Evolutionary conservation across 2,113 vertebrate genomes (phyloP), one percentile per base, ranked within the genome.

Genomic region (Psilopogon haemacephalus): DNA sequence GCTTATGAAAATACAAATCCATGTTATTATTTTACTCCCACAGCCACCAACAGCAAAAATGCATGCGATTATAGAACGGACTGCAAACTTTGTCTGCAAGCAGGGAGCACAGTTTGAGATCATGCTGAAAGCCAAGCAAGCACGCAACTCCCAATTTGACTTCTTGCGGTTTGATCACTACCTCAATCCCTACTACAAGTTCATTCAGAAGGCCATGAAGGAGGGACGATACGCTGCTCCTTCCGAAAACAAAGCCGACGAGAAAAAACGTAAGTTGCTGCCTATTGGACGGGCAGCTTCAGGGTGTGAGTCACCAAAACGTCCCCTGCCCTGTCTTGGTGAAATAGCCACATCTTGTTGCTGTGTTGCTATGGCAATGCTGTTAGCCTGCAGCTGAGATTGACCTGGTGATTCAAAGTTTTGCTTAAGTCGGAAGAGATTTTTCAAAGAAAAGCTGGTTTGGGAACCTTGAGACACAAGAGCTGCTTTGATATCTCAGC

Each of bases 61-160:
- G 97, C 98, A 99, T 4, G 99, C 99, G 21, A 99, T 99, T 96
- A 99, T 99, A 2, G 99, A 99, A 95, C 98, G 99, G 63, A 99
- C 99, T 0, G 99, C 99, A 80, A 99, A 98, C 94, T 99, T 99
- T 12, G 99, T 99, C 81, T 98, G 98, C 97, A 99, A 99, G 94
- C 99, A 99, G 91, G 99, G 99, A 13, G 98, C 98, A 26, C 99
- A 99, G 94, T 99, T 99, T 96, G 99, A 99, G 93, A 99, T 99
- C 9, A 99, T 99, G 97, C 97, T 99, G 68, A 99, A 99, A 96
- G 98, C 99, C 30, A 99, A 99, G 97, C 99, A 99, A 94, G 96
- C 99, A 1, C 97, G 98, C 3, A 99, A 99, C 97, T 99, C 99
- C 3, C 99, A 99, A 95, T 99, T 99, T 64, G 99, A 99, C 97